Base-by-base conservation (phyloP, 2,113 vertebrate genomes). In the Neopipo cinnamomea region DNA sequence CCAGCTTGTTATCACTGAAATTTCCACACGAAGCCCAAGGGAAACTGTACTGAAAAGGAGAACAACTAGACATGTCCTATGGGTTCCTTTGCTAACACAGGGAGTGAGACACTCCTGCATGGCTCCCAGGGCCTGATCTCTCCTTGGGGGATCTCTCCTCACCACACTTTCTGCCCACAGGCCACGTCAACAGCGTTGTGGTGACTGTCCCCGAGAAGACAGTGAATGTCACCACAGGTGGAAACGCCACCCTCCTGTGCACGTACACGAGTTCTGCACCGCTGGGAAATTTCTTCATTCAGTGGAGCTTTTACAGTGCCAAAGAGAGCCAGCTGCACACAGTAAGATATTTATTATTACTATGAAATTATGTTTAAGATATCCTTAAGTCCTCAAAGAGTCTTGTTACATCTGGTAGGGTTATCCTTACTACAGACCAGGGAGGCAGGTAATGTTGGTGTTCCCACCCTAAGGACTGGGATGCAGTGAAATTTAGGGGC, bases 251-350 rank as follows among this genome's bases (percentile, higher is more conserved):
- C 18, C 96, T 98, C 6, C 88, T 96, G 86, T 97, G 97, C 77
- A 95, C 90, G 0, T 98, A 97, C 66, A 42, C 7, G 0, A 66
- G 19, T 20, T 13, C 79, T 33, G 41, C 2, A 67, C 10, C 18
- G 0, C 39, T 77, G 65, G 81, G 18, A 28, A 68, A 93, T 6
- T 85, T 97, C 66, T 81, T 97, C 31, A 93, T 97, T 79, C 96
- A 98, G 83, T 98, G 97, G 97, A 96, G 74, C 44, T 95, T 97
- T 52, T 94, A 97, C 83, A 94, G 94, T 35, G 94, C 95, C 91
- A 94, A 67, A 74, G 72, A 92, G 35, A 95, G 31, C 67, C 88
- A 94, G 49, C 66, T 41, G 66, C 28, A 52, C 2, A 82, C 41
- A 6, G 97, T 97, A 97, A 97, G 97, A 71, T 21, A 31, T 55